Evolutionary conservation across 53 echinoderm and acorn worm species (phyloP), one percentile per base, ranked within the genome.

Genomic region (Echinometra lucunter): DNA sequence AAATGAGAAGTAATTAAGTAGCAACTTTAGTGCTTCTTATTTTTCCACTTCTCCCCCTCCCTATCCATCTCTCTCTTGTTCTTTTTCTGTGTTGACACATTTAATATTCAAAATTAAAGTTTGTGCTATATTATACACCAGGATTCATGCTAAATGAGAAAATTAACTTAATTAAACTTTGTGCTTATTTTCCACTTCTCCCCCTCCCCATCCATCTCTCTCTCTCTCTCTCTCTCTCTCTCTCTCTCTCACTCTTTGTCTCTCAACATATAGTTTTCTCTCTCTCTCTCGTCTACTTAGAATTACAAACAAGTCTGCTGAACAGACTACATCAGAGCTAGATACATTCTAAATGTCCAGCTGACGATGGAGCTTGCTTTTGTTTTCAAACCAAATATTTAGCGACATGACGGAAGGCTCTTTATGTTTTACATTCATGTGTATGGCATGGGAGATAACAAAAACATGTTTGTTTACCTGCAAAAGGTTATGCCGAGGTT

Each of bases 361-460:
- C 78, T 78, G 78, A 78, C 42, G 42, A n/a, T n/a, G n/a, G n/a
- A 78, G 42, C 85, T 85, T 35, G 30, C 49, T 85, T 85, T 85
- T 85, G 85, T 85, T 85, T 85, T 85, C 28, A 85, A 5, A 49
- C 45, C 53, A 85, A 85, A 85, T 85, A 85, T 85, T 85, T 85
- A 47, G 85, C 3, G 45, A 83, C 45, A 83, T 47, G 45, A 28
- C n/a, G n/a, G 85, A 49, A 47, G 27, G 85, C 45, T 28, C 49
- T 83, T 49, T 28, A n/a, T 45, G 27, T 49, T 49, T 85, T 47
- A 85, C 85, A 85, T 85, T 85, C 49, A 49, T 85, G 85, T n/a
- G 3, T 30, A 85, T 10, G 85, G 8, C 34, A 49, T 1, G 28
- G 53, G 49, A 85, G 85, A 85, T 47, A 45, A 53, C 27, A 85